Conservation (phyloP, 2,888 invertebrate genomes). For the Drosophila mimica region DNA sequence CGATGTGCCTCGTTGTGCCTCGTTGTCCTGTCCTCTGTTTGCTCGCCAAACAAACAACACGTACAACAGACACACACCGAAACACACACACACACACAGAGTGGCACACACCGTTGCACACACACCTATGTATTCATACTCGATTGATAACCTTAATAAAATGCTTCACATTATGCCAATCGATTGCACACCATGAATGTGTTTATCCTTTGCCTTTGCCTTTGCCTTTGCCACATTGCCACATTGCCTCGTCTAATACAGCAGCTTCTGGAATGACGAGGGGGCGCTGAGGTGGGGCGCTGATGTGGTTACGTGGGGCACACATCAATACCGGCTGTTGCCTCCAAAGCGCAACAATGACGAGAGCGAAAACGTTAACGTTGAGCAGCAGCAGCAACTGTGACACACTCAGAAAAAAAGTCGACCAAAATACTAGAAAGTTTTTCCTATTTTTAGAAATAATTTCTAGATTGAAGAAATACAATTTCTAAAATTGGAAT, state of each 20-base stretch:
- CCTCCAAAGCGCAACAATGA: conserved; percentile 69
- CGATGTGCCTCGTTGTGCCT: conserved; percentile 40
- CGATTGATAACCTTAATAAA: conserved; percentile 81
- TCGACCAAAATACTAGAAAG: not conserved
- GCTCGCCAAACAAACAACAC: conserved; percentile 70
- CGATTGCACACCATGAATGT: conserved; percentile 82
- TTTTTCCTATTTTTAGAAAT: no score
- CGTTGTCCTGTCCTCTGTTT: conserved; percentile 57
- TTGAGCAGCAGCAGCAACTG: conserved; percentile 24
- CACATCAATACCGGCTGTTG: conserved; percentile 67
- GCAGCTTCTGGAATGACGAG: conserved; percentile 1
- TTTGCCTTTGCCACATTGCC: conserved; percentile 67
- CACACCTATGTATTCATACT: conserved; percentile 69
- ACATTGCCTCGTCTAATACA: conserved; percentile 34
- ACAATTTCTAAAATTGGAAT: no score
- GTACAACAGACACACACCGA: conserved; percentile 28
- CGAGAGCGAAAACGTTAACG: conserved; percentile 36
- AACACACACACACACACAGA: conserved; percentile 34
- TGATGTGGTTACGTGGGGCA: conserved; percentile 16
- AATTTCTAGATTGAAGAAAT: no score
- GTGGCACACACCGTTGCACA: conserved; percentile 13
- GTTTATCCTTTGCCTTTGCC: conserved; percentile 76
- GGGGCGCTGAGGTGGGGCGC: not conserved
- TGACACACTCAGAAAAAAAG: not conserved
- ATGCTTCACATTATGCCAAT: conserved; percentile 82